Conservation (phyloP, 2,888 invertebrate genomes). For the Caenorhabditis plicata region DNA sequence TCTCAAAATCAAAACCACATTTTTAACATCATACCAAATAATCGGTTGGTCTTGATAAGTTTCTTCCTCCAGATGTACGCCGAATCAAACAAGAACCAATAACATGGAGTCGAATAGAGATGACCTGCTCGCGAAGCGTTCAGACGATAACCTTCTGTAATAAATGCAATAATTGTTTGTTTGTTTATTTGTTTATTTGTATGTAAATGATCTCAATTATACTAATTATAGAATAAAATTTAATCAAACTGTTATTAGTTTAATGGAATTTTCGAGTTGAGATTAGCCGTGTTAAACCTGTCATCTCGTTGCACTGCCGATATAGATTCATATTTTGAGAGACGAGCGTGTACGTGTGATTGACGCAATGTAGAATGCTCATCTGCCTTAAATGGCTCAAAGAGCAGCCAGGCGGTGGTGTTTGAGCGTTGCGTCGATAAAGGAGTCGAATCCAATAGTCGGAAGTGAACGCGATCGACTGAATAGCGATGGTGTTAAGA, state of each 20-base stretch:
- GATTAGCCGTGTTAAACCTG: constrained; percentile 28
- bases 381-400: constrained; percentile 9
- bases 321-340: constrained; percentile 34
- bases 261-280: too few relatives aligned
- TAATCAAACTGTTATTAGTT: background rate
- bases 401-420: constrained; percentile 24
- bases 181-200: too few relatives aligned
- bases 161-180: too few relatives aligned
- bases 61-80: constrained; percentile 18
- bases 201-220: constrained; percentile 6
- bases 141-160: constrained; percentile 34
- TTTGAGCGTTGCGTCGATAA: constrained; percentile 12
- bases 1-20: background rate
- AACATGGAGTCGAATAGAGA: constrained; percentile 15
- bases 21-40: constrained; percentile 3
- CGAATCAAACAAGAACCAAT: constrained; percentile 28
- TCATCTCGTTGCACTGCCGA: constrained; percentile 43
- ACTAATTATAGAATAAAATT: background rate
- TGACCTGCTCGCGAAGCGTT: constrained; percentile 17
- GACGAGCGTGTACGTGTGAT: constrained; percentile 26
- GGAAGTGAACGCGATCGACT: constrained; percentile 30
- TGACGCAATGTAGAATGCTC: constrained; percentile 17
- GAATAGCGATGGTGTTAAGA: constrained; percentile 31
- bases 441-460: constrained; percentile 44
- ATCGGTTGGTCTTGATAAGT: constrained; percentile 11